Evolutionary conservation across 2,113 vertebrate species (phyloP).

Genomic region (Cheilinus undulatus): DNA sequence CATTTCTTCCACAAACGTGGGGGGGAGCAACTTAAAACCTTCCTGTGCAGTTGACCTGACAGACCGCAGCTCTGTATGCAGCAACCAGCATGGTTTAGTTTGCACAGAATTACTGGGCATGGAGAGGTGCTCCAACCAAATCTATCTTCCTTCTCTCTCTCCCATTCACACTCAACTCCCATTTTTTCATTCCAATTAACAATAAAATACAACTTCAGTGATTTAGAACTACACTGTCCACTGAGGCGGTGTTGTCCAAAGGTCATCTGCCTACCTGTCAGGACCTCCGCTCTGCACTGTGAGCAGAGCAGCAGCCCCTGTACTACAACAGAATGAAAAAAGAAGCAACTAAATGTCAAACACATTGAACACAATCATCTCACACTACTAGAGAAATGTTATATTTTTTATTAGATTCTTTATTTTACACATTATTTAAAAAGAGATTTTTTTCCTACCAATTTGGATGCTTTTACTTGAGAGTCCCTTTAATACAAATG

Average conservation of each 20-base stretch:
- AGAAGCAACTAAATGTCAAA: constrained; percentile 40
- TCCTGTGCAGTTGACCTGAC: constrained; percentile 17
- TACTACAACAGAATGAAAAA: background rate
- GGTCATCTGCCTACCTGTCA: constrained; percentile 48
- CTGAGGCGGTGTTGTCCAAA: constrained; percentile 47
- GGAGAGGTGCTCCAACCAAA: constrained; percentile 13
- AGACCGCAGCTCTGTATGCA: constrained; percentile 11
- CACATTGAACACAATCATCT: constrained; percentile 18
- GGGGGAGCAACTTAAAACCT: constrained; percentile 51
- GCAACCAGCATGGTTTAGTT: constrained; percentile 13
- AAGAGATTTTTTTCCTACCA: no score
- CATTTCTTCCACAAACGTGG: constrained; percentile 47
- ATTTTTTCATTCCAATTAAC: constrained; percentile 12
- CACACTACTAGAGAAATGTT: constrained; percentile 3
- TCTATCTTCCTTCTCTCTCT: background rate
- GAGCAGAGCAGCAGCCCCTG: constrained; percentile 3
- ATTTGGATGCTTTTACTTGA: no score
- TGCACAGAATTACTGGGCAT: constrained; percentile 14
- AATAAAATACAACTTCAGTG: constrained; percentile 13
- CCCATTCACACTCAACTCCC: background rate
- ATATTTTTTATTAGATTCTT: no score
- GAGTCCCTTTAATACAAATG: no score
- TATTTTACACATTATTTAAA: no score
- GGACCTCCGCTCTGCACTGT: background rate
- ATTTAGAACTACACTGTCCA: constrained; percentile 15